Evolutionary conservation across 2,888 invertebrate genomes (phyloP).

Genomic region (Notodonta dromedarius): DNA sequence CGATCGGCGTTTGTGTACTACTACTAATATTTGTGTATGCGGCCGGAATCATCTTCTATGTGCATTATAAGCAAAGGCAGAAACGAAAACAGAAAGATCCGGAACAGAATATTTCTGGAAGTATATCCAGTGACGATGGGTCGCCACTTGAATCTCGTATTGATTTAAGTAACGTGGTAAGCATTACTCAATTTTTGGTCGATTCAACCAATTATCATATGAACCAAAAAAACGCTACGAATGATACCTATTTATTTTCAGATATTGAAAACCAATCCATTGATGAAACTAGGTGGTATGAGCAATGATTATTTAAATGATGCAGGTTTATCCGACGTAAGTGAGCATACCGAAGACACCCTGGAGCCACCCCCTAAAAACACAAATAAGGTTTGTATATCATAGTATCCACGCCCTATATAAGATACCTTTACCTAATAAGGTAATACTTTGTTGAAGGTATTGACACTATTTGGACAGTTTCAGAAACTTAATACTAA

Average conservation of each 20-base stretch:
- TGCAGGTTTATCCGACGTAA: conserved; percentile 70
- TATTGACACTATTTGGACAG: conserved; percentile 28
- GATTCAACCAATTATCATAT: background rate
- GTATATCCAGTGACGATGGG: conserved; percentile 61
- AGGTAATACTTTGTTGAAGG: background rate
- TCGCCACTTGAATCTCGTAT: conserved; percentile 70
- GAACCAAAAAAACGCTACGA: background rate
- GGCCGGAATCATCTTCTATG: conserved; percentile 92
- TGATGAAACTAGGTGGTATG: conserved; percentile 61
- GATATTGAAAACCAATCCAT: conserved; percentile 76
- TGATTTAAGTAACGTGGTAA: conserved; percentile 77
- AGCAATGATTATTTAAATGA: conserved; percentile 63
- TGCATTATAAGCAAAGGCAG: conserved; percentile 89
- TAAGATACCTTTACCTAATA: too few relatives aligned
- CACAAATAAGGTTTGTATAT: conserved; percentile 57
- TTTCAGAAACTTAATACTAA: conserved; percentile 72
- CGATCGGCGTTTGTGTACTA: conserved; percentile 91
- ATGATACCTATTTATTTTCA: conserved; percentile 40
- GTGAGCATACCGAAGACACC: conserved; percentile 71
- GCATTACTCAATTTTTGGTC: conserved; percentile 12
- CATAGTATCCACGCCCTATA: background rate
- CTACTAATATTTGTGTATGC: conserved; percentile 92
- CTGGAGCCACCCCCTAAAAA: conserved; percentile 63
- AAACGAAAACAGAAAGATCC: conserved; percentile 79
- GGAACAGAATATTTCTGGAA: conserved; percentile 64